phyloP scores from a whole-genome alignment of 2,888 invertebrate species.

The Cybosia mesomella region DNA sequence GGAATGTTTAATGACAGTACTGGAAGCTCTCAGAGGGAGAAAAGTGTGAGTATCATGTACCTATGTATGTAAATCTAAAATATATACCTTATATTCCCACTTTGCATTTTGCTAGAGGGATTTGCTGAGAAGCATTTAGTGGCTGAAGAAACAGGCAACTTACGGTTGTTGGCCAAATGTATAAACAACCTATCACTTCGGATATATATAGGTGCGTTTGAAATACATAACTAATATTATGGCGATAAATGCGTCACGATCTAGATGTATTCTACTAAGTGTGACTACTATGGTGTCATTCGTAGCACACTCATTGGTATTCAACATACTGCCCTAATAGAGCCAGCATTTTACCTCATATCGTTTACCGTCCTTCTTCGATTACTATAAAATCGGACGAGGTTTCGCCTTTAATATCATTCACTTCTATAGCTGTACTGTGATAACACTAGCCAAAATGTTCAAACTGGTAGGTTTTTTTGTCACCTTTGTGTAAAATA shows the following conservation, averaged over 20 bases:
- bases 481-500: background rate
- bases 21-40: too few relatives aligned
- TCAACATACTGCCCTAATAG: conserved; percentile 15
- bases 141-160: too few relatives aligned
- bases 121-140: too few relatives aligned
- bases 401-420: conserved; percentile 54
- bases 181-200: too few relatives aligned
- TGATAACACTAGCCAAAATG: conserved; percentile 39
- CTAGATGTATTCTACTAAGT: background rate
- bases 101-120: too few relatives aligned
- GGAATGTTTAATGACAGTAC: too few relatives aligned
- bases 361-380: conserved; percentile 63
- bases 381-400: conserved; percentile 61
- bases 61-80: too few relatives aligned
- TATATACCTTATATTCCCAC: too few relatives aligned
- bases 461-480: conserved; percentile 17
- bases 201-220: too few relatives aligned
- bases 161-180: too few relatives aligned
- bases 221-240: background rate
- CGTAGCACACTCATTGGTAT: conserved; percentile 32
- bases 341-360: conserved; percentile 23
- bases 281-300: too few relatives aligned
- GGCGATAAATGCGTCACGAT: background rate
- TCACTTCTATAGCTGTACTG: conserved; percentile 53
- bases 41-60: too few relatives aligned